Evolutionary conservation across 2,888 invertebrate genomes (phyloP).

Genomic region (Aleiodes leptofemur): DNA sequence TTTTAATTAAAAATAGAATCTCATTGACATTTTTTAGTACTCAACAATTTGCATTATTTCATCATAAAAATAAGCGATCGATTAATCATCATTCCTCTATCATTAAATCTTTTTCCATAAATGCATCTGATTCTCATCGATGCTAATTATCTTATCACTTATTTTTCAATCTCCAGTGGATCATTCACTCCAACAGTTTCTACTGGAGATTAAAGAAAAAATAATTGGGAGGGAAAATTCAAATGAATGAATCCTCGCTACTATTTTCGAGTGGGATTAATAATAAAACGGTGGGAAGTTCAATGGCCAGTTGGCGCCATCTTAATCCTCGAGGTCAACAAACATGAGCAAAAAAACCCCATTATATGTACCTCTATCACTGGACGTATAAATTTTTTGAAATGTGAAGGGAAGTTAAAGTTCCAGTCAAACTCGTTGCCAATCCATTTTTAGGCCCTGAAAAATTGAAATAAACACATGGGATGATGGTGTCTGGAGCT

Average conservation of each 20-base stretch:
- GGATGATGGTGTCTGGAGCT: slow-evolving; percentile 3
- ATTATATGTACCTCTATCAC: too few relatives aligned
- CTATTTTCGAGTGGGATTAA: neutral
- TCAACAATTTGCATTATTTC: too few relatives aligned
- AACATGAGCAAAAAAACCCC: neutral
- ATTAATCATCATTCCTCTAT: too few relatives aligned
- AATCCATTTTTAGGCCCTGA: slow-evolving; percentile 17
- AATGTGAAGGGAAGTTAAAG: slow-evolving; percentile 37
- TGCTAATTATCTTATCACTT: too few relatives aligned
- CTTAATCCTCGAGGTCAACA: slow-evolving; percentile 41
- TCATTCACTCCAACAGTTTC: neutral
- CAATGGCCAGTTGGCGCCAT: slow-evolving; percentile 43
- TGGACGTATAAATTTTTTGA: slow-evolving; percentile 24
- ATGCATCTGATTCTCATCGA: too few relatives aligned
- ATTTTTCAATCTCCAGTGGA: too few relatives aligned
- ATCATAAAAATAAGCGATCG: too few relatives aligned
- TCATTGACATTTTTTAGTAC: too few relatives aligned
- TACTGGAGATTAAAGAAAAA: neutral
- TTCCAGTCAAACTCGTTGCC: slow-evolving; percentile 20
- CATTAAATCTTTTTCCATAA: too few relatives aligned
- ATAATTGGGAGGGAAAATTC: neutral
- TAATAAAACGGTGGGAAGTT: slow-evolving; percentile 24
- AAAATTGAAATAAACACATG: slow-evolving; percentile 30
- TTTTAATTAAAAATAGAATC: too few relatives aligned
- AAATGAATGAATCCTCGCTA: neutral